Conservation (phyloP, 2,797 vertebrate genomes). For the Melanotaenia maccullochi region DNA sequence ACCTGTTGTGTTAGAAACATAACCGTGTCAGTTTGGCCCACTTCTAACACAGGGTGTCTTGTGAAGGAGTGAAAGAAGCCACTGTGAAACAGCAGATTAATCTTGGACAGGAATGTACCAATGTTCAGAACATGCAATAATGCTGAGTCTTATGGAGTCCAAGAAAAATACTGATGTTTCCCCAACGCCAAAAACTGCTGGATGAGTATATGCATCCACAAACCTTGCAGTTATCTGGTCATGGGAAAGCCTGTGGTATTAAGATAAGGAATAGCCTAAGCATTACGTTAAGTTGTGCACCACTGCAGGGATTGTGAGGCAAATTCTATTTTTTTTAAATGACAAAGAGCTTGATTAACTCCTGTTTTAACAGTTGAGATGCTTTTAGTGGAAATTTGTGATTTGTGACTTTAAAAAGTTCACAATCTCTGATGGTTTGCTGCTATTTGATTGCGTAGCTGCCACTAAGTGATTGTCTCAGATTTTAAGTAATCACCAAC, state of each 20-base stretch:
- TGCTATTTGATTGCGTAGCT: not conserved
- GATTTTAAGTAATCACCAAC: not conserved
- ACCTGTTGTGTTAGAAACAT: constrained; percentile 58
- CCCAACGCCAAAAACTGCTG: not conserved
- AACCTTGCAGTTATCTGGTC: not conserved
- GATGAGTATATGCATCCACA: not conserved
- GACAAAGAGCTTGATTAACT: not conserved
- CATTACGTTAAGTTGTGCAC: not conserved
- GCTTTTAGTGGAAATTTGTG: not conserved
- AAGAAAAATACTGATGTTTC: not conserved
- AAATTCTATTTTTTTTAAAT: not conserved
- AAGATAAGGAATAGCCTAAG: not conserved
- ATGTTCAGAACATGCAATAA: not conserved
- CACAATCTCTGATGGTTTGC: not conserved
- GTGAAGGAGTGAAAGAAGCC: constrained; percentile 53
- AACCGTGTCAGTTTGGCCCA: constrained; percentile 53
- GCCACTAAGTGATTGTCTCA: not conserved
- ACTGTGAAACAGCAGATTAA: constrained; percentile 49
- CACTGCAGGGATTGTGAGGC: not conserved
- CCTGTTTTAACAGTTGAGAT: not conserved
- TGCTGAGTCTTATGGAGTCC: not conserved
- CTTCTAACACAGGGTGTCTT: constrained; percentile 53
- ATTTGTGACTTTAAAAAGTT: not conserved
- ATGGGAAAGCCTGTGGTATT: not conserved
- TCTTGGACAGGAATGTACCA: constrained; percentile 36